These are phyloP conservation scores for Lutjanus argentimaculatus DNA, from an alignment of 2,797 vertebrate genomes.

Conservation along the genomic window DNA sequence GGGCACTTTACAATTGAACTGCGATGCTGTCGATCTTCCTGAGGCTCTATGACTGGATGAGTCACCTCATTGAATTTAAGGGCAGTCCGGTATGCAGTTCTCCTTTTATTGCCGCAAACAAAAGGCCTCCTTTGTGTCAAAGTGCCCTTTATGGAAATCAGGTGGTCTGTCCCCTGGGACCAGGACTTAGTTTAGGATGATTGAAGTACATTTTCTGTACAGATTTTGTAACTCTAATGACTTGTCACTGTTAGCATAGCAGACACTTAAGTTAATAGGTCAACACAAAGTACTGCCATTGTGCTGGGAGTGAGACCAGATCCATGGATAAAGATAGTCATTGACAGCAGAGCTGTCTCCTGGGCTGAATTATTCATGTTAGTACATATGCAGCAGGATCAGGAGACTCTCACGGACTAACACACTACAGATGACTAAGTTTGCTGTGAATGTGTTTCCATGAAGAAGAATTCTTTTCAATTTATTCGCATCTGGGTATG, in stretches of 20 bases:
- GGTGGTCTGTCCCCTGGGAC: not conserved
- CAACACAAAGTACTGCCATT: slow-evolving; percentile 32
- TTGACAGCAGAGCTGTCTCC: slow-evolving; percentile 32
- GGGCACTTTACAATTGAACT: too few species aligned
- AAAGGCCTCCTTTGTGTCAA: not conserved
- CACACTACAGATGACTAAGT: not conserved
- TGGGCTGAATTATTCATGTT: slow-evolving; percentile 60
- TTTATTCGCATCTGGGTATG: not conserved
- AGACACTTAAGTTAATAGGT: slow-evolving; percentile 46
- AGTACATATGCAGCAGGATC: not conserved
- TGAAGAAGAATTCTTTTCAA: too few species aligned
- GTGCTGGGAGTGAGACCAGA: slow-evolving; percentile 16
- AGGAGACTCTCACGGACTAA: not conserved
- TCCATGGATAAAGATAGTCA: slow-evolving; percentile 34
- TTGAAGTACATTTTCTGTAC: not conserved
- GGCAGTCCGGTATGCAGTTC: not conserved
- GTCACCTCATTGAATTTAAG: not conserved
- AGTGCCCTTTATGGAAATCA: not conserved
- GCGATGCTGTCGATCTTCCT: not conserved
- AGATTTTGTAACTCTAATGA: slow-evolving; percentile 15
- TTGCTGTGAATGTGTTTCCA: not conserved
- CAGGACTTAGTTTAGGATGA: not conserved
- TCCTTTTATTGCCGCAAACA: not conserved
- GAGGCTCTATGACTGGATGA: not conserved
- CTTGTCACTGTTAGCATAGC: slow-evolving; percentile 31